A percentile compares a stretch with the other conserved stretches of the same genome.
Evolutionary conservation across 2,113 vertebrate genomes (phyloP).

Genomic region (Gallinago jamesoni): DNA sequence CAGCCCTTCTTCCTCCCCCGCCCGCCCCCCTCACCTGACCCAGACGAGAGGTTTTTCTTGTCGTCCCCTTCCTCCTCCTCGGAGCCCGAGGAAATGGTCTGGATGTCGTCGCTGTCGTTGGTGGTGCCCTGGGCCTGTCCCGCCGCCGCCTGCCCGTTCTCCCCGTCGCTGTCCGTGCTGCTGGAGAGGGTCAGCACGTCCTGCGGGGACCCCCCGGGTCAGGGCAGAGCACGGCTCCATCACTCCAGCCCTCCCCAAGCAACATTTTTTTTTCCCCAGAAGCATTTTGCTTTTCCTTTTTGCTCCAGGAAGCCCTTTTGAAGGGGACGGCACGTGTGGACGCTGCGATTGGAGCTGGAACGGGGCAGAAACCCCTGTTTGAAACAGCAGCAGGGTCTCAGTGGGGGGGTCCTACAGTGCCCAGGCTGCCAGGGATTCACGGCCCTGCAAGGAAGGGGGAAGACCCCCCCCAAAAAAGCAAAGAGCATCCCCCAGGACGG

Average conservation of each 20-base stretch:
- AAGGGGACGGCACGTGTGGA: accelerated
- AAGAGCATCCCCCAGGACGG: accelerated
- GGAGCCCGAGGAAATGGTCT: conserved; percentile 96
- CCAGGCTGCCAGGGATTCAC: background rate
- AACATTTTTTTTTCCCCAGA: accelerated
- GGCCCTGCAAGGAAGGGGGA: background rate
- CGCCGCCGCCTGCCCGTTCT: conserved; percentile 37
- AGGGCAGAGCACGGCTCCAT: background rate
- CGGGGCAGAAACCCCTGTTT: background rate
- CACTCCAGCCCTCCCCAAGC: background rate
- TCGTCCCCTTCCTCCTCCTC: conserved; percentile 87
- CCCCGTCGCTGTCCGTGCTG: conserved; percentile 79
- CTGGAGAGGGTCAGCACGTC: conserved; percentile 91
- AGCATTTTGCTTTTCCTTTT: accelerated
- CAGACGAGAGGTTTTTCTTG: conserved; percentile 72
- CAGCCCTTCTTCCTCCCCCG: background rate
- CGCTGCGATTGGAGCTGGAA: background rate
- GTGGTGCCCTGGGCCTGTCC: conserved; percentile 63
- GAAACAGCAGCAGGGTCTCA: accelerated
- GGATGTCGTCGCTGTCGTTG: conserved; percentile 93
- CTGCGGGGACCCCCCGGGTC: conserved; percentile 33
- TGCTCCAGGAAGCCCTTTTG: background rate
- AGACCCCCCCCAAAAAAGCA: background rate
- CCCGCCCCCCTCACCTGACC: conserved; percentile 16
- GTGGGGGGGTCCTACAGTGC: background rate